Evolutionary conservation across 2,113 vertebrate species (phyloP).

Genomic region (Varanus komodoensis): DNA sequence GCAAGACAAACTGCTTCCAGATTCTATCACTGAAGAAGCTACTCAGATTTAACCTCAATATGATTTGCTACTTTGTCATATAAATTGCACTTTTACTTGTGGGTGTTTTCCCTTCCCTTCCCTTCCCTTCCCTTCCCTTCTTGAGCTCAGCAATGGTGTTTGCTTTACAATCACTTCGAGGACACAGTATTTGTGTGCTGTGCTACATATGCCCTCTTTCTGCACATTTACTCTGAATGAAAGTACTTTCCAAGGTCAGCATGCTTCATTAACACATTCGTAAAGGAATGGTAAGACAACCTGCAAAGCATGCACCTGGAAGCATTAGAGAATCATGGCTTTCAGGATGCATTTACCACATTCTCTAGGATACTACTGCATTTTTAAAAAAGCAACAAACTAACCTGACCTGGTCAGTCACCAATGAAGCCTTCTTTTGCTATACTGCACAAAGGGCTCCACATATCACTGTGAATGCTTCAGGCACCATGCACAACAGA

Average conservation of each 20-base stretch:
- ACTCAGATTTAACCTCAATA: slow-evolving; percentile 32
- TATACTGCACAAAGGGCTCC: background rate
- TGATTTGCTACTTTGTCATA: slow-evolving; percentile 5
- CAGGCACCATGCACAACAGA: background rate
- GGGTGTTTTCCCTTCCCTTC: too few species aligned
- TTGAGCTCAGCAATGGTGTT: background rate
- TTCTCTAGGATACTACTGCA: too few species aligned
- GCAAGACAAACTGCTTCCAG: slow-evolving; percentile 54
- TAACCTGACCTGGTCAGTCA: background rate
- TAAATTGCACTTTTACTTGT: background rate
- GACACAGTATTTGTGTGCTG: background rate
- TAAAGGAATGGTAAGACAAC: background rate
- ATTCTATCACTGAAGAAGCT: slow-evolving; percentile 45
- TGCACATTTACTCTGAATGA: background rate
- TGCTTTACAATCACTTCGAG: background rate
- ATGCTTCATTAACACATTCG: background rate
- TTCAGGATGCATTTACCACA: background rate
- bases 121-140: too few species aligned
- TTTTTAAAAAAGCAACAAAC: background rate
- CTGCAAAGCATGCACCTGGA: background rate
- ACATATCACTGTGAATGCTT: background rate
- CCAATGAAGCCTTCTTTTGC: background rate
- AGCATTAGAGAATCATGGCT: background rate
- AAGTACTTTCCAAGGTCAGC: background rate
- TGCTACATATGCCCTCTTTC: background rate